phyloP scores from a whole-genome alignment of 2,888 invertebrate species.

The Dolichomitus sp. region DNA sequence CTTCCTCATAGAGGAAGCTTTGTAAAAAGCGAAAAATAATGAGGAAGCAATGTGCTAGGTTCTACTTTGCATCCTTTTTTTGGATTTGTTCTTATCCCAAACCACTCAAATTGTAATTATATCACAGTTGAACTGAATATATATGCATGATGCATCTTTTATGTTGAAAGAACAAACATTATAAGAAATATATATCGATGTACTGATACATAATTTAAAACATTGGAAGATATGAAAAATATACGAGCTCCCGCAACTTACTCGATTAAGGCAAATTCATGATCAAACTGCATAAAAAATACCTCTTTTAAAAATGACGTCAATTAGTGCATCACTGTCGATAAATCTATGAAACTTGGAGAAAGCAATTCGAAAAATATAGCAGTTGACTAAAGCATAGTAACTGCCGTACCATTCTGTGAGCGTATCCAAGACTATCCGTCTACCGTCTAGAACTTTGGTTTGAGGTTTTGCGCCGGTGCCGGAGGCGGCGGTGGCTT shows the following conservation, averaged over 20 bases:
- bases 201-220: not conserved
- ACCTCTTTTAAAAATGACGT: not conserved
- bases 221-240: not conserved
- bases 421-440: not conserved
- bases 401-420: not conserved
- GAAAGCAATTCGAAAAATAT: not conserved
- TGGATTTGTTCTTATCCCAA: no score
- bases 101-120: no score
- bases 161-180: not conserved
- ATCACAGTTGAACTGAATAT: no score
- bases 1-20: no score
- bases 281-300: not conserved
- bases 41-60: no score
- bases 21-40: no score
- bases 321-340: not conserved
- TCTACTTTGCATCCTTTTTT: no score
- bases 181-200: not conserved
- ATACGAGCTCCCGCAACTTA: not conserved
- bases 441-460: slow-evolving; percentile 76
- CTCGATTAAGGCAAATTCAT: no score
- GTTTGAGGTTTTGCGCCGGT: slow-evolving; percentile 79
- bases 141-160: not conserved
- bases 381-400: slow-evolving; percentile 7
- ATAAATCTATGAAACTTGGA: not conserved
- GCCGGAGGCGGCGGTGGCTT: slow-evolving; percentile 84